Percentiles rank a stretch among this genome's conserved stretches.
phyloP scores from a whole-genome alignment of 2,888 invertebrate genomes.

The Leptothorax acervorum region DNA sequence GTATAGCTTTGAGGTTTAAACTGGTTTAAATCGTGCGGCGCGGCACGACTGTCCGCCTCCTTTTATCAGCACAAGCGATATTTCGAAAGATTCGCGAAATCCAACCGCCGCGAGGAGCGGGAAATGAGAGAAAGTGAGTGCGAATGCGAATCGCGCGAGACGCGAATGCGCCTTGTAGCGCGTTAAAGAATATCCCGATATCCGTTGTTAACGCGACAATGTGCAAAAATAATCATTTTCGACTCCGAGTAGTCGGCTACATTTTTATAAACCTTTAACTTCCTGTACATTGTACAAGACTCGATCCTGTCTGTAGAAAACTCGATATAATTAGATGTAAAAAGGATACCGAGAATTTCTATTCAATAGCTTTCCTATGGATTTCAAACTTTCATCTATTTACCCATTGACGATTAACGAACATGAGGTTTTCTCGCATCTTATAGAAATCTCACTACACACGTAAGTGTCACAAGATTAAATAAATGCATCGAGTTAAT shows the following conservation, averaged over 20 bases:
- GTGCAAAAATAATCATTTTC: not conserved
- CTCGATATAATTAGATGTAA: not conserved
- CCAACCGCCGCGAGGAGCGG: constrained; percentile 39
- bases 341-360: not conserved
- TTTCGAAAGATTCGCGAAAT: constrained; percentile 54
- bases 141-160: constrained; percentile 13
- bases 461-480: not conserved
- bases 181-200: constrained; percentile 23
- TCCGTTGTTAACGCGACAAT: not conserved
- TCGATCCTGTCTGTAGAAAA: not conserved
- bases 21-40: constrained; percentile 57
- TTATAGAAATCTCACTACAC: not conserved
- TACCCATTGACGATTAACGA: not conserved
- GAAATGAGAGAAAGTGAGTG: constrained; percentile 61
- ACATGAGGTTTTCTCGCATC: not conserved
- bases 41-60: constrained; percentile 41
- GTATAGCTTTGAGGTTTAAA: constrained; percentile 51
- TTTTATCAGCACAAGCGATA: constrained; percentile 35
- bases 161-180: not conserved
- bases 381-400: not conserved
- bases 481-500: not conserved
- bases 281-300: not conserved
- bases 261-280: not conserved
- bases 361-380: not conserved
- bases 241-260: not conserved